A percentile compares a stretch with the other conserved stretches of the same genome.
Evolutionary conservation across 2,888 invertebrate genomes (phyloP).

Genomic region (Ptycholaimellus sp.): DNA sequence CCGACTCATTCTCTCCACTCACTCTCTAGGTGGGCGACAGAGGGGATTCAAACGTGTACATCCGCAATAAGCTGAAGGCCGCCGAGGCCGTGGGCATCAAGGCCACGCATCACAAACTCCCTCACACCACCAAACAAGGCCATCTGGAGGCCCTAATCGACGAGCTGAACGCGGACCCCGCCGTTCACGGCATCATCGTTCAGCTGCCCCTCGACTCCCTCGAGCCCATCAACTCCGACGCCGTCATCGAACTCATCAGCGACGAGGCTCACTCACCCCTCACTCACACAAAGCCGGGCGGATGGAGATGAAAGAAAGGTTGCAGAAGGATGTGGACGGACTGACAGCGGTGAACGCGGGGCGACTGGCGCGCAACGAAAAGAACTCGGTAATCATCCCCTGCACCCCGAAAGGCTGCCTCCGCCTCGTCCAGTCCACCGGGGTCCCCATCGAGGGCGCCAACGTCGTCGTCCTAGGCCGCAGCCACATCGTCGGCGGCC

Average conservation of each 20-base stretch:
- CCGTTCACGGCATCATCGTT: constrained; percentile 33
- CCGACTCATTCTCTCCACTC: background rate
- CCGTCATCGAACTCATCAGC: constrained; percentile 41
- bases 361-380: constrained; percentile 60
- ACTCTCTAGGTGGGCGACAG: constrained; percentile 60
- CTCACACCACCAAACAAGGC: constrained; percentile 50
- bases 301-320: constrained; percentile 3
- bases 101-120: constrained; percentile 52
- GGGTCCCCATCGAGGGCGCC: constrained; percentile 51
- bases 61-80: constrained; percentile 75
- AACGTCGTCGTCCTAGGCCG: constrained; percentile 77
- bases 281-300: background rate
- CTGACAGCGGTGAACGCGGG: constrained; percentile 58
- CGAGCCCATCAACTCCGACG: constrained; percentile 60
- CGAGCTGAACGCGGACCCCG: constrained; percentile 53
- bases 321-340: constrained; percentile 21
- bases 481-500: constrained; percentile 91
- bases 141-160: constrained; percentile 37
- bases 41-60: constrained; percentile 93
- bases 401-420: constrained; percentile 90
- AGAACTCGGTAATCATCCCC: constrained; percentile 50
- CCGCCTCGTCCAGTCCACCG: constrained; percentile 53
- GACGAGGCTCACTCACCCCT: too few relatives aligned
- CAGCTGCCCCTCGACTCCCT: constrained; percentile 57
- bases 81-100: constrained; percentile 67